A percentile compares a stretch with the other conserved stretches of the same genome.
These are phyloP conservation scores for Indri indri DNA, from an alignment of 2,113 vertebrate species.

Conservation along the genomic window DNA sequence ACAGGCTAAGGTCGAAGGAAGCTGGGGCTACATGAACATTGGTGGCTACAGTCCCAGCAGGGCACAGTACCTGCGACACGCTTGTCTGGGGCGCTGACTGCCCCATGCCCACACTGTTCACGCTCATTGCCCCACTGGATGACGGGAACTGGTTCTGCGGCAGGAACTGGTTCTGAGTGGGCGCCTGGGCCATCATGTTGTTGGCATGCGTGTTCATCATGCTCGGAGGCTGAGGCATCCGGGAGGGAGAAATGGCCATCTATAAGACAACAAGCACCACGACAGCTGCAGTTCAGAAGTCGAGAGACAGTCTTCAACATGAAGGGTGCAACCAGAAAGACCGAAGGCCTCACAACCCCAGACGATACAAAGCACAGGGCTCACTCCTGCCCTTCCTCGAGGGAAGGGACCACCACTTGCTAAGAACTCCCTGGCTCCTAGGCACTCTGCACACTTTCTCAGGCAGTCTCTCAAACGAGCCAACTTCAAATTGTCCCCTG, in stretches of 20 bases:
- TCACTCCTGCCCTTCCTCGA: background rate
- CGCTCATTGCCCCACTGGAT: slow-evolving; percentile 90
- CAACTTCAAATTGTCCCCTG: background rate
- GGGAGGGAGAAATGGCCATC: slow-evolving; percentile 97
- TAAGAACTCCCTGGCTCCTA: background rate
- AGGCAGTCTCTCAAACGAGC: background rate
- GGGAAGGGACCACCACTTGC: background rate
- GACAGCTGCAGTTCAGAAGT: background rate
- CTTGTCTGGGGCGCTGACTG: slow-evolving; percentile 88
- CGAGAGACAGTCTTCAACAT: background rate
- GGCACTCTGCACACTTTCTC: background rate
- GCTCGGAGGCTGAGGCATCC: slow-evolving; percentile 92
- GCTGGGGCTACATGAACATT: background rate
- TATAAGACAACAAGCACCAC: slow-evolving; percentile 74
- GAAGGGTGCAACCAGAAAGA: background rate
- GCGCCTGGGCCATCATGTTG: slow-evolving; percentile 91
- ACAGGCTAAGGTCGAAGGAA: background rate
- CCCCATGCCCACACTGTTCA: slow-evolving; percentile 90
- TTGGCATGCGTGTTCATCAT: slow-evolving; percentile 92
- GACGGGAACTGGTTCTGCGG: slow-evolving; percentile 91
- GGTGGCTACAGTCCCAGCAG: background rate
- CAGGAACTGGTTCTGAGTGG: slow-evolving; percentile 93
- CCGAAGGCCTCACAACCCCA: background rate
- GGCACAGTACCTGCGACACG: slow-evolving; percentile 90
- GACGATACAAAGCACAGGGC: background rate